Evolutionary conservation across 2,113 vertebrate genomes (phyloP), one percentile per base, ranked within the genome.

Genomic region (Serinus canaria): DNA sequence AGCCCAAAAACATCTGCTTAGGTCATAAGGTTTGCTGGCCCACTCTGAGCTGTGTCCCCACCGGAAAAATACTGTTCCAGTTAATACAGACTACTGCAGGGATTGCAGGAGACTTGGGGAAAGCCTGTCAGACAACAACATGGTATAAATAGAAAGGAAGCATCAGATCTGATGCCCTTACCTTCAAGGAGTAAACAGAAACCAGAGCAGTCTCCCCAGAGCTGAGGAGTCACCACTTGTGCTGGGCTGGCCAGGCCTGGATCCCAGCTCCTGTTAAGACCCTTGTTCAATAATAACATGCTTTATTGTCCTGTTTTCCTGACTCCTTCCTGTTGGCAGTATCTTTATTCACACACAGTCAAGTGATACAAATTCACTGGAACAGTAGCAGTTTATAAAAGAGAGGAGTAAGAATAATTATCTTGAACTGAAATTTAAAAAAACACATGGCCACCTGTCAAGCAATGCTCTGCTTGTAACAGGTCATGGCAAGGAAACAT

Each of bases 1-100:
- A 93, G 83, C 49, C 33, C 60, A 43, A 75, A 94, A 93, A 20
- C 81, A 89, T 96, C 91, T 97, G 94, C 74, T 95, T 83, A 83
- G 85, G 87, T 96, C 78, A 35, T 87, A 89, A 94, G 55, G 66
- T 67, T 95, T 96, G 70, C 63, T 94, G 92, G 85, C 62, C 47
- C 23, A 43, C 62, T 87, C 70, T 56, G n/a, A 73, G 47, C 58
- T 88, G 47, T 25, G 43, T 44, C 85, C 69, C 62, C 62, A 64
- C 59, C 0, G 8, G 81, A 91, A 96, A 93, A 92, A 91, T 17
- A 73, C 31, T 0, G 0, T 80, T 96, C 87, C 41, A 80, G 6
- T 66, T 50, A 74, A 74, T 23, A 83, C 15, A 82, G 85, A 49
- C 85, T 78, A 76, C 86, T 83, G 85, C 50, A 80, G 70, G 53